phyloP scores from a whole-genome alignment of 2,113 vertebrate species.

The Siniperca chuatsi region DNA sequence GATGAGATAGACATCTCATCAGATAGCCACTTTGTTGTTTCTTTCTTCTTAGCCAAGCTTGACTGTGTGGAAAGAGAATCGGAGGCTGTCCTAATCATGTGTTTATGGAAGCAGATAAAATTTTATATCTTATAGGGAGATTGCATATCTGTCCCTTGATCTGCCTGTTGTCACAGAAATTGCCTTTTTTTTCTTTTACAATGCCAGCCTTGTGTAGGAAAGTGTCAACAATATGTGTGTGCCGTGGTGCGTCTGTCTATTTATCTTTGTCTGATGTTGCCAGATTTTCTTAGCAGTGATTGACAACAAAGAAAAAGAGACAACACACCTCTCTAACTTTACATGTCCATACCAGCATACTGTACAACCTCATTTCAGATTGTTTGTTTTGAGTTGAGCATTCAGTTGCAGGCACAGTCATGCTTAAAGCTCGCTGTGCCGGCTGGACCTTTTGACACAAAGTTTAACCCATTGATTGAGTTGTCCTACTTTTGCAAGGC shows the following conservation, averaged over 20 bases:
- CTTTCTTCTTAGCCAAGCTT: constrained; percentile 73
- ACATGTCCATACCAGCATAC: constrained; percentile 44
- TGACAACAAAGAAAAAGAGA: constrained; percentile 56
- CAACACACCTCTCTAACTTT: constrained; percentile 41
- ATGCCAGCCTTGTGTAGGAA: constrained; percentile 50
- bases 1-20: constrained; percentile 83
- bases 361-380: constrained; percentile 18
- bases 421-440: constrained; percentile 36
- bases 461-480: constrained; percentile 43
- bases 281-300: constrained; percentile 44
- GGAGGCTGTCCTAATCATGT: constrained; percentile 76
- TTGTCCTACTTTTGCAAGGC: constrained; percentile 31
- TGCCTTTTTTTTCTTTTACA: constrained; percentile 42
- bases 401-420: constrained; percentile 70
- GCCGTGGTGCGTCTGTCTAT: constrained; percentile 45
- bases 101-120: constrained; percentile 85
- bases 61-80: constrained; percentile 75
- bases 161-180: constrained; percentile 59
- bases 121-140: constrained; percentile 68
- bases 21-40: constrained; percentile 80
- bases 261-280: constrained; percentile 61
- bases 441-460: constrained; percentile 44
- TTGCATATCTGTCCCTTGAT: constrained; percentile 71
- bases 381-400: constrained; percentile 62
- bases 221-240: constrained; percentile 55